These are phyloP conservation scores for Agonopterix heracliana DNA, from an alignment of 2,888 invertebrate genomes.

Conservation along the genomic window DNA sequence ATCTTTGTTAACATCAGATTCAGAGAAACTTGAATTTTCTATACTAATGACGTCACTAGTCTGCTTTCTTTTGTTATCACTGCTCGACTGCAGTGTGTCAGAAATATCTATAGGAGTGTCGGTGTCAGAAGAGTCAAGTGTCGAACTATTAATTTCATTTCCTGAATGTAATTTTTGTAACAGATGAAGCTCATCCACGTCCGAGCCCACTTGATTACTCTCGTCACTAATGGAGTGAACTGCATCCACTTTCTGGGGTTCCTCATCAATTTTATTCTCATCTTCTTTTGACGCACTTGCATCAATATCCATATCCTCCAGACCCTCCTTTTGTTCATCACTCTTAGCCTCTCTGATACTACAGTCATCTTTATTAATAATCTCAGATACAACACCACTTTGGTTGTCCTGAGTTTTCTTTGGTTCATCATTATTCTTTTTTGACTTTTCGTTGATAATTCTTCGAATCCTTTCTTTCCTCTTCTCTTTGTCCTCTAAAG, in stretches of 20 bases:
- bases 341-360: not conserved
- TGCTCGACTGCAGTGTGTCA: conserved; percentile 44
- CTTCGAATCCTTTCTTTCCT: conserved; percentile 53
- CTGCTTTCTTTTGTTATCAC: conserved; percentile 26
- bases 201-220: conserved; percentile 42
- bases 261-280: conserved; percentile 12
- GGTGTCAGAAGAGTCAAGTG: conserved; percentile 44
- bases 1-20: conserved; percentile 37
- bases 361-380: not conserved
- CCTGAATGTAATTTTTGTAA: conserved; percentile 54
- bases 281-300: not conserved
- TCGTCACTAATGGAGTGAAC: conserved; percentile 36
- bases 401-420: conserved; percentile 11
- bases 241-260: conserved; percentile 16
- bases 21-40: conserved; percentile 65
- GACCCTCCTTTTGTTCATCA: not conserved
- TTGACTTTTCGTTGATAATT: conserved; percentile 48
- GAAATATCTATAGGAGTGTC: conserved; percentile 53
- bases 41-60: conserved; percentile 54
- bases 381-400: not conserved
- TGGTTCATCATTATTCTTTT: conserved; percentile 19
- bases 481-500: conserved; percentile 44
- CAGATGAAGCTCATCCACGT: conserved; percentile 56
- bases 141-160: conserved; percentile 39
- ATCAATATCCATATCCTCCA: conserved; percentile 1